These are phyloP conservation scores for Murina feae DNA, from an alignment of 2,113 vertebrate genomes.

Conservation along the genomic window DNA sequence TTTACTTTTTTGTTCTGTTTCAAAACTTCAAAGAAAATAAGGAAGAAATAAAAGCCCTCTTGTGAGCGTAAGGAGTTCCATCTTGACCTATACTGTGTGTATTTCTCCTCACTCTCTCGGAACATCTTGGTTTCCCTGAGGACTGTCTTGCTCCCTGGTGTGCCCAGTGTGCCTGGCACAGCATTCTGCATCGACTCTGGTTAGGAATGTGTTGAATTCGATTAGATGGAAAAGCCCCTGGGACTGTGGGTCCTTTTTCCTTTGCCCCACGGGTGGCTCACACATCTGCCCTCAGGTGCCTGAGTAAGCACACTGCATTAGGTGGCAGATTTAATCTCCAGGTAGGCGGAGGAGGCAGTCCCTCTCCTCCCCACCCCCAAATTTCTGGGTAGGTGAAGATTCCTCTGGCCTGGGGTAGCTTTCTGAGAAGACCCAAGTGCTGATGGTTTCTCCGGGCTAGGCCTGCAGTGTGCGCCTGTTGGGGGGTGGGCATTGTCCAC, in stretches of 20 bases:
- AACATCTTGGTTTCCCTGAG: background rate
- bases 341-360: rapidly evolving
- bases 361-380: rapidly evolving
- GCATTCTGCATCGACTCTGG: background rate
- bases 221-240: background rate
- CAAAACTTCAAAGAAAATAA: background rate
- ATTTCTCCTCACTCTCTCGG: background rate
- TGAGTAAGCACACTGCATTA: background rate
- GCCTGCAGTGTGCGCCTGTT: background rate
- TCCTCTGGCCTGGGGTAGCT: background rate
- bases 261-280: background rate
- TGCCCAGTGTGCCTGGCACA: background rate
- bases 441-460: background rate
- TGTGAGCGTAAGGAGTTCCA: background rate
- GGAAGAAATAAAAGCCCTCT: background rate
- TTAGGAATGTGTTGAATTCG: background rate
- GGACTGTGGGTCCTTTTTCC: background rate
- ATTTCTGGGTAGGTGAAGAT: background rate
- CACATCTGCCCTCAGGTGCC: rapidly evolving
- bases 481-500: background rate
- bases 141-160: background rate
- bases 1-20: background rate
- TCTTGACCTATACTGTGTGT: background rate
- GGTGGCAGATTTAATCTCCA: background rate
- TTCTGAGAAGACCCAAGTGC: background rate